Evolutionary conservation across 2,113 vertebrate species (phyloP).

Genomic region (Daphoenositta chrysoptera): DNA sequence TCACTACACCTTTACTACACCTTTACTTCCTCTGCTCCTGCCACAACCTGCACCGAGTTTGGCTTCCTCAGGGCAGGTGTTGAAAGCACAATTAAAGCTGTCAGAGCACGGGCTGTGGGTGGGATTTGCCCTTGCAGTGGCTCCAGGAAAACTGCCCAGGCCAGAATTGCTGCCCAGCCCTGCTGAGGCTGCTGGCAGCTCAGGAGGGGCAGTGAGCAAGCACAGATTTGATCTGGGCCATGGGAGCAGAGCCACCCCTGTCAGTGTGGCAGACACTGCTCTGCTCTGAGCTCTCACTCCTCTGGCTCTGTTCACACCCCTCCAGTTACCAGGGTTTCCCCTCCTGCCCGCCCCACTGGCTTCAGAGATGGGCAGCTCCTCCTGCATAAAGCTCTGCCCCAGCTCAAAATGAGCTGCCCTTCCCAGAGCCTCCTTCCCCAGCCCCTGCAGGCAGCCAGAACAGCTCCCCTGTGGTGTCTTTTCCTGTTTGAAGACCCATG

Average conservation of each 20-base stretch:
- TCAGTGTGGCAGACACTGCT: neutral
- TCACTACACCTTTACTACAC: fast-evolving
- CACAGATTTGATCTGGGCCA: fast-evolving
- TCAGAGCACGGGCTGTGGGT: fast-evolving
- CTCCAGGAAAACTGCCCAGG: neutral
- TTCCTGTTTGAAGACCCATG: neutral
- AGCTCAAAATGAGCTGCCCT: neutral
- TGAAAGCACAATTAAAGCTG: neutral
- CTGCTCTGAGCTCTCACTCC: neutral
- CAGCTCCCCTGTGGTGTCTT: neutral
- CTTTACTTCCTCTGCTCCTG: neutral
- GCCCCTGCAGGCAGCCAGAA: neutral
- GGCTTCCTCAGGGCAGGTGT: neutral
- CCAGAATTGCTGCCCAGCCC: neutral
- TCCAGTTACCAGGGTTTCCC: fast-evolving
- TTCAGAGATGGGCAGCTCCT: neutral
- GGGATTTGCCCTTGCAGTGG: neutral
- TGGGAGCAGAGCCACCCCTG: fast-evolving
- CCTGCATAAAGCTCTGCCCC: neutral
- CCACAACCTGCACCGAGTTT: neutral
- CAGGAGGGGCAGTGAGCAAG: neutral
- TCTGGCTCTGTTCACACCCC: neutral
- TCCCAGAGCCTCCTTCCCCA: neutral
- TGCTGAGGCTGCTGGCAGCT: neutral
- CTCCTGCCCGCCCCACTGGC: neutral